Conservation (phyloP, 1,140 invertebrate species). For the Philaenus spumarius region DNA sequence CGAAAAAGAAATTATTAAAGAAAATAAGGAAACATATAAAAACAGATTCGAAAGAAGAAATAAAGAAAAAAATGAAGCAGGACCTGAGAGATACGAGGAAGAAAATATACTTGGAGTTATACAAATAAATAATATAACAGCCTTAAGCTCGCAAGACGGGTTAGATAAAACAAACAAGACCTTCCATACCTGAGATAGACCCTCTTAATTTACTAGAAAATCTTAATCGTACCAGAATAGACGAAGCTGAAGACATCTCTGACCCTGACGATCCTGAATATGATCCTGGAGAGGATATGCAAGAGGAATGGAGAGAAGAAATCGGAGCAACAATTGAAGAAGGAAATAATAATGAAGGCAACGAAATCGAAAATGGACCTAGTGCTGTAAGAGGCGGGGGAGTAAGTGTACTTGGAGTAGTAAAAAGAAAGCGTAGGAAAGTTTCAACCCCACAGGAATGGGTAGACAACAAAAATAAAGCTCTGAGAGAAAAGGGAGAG, state of each 20-base stretch:
- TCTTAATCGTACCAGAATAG: no score
- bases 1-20: not conserved
- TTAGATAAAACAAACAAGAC: not conserved
- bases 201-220: not conserved
- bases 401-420: not conserved
- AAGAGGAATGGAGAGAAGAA: not conserved
- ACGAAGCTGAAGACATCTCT: not conserved
- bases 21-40: not conserved
- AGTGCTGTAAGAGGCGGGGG: not conserved
- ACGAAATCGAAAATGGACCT: not conserved
- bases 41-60: not conserved
- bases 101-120: not conserved
- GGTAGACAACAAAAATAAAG: not conserved
- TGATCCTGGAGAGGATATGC: not conserved
- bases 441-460: not conserved
- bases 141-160: no score
- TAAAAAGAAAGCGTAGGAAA: conserved; percentile 8
- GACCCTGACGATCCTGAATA: not conserved
- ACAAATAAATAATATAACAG: not conserved
- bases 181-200: not conserved
- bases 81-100: not conserved
- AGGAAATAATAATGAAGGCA: not conserved
- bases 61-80: not conserved
- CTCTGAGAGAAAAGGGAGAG: not conserved
- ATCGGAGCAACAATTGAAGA: not conserved